Conservation (phyloP, 2,797 vertebrate genomes). For the Cygnus olor region DNA sequence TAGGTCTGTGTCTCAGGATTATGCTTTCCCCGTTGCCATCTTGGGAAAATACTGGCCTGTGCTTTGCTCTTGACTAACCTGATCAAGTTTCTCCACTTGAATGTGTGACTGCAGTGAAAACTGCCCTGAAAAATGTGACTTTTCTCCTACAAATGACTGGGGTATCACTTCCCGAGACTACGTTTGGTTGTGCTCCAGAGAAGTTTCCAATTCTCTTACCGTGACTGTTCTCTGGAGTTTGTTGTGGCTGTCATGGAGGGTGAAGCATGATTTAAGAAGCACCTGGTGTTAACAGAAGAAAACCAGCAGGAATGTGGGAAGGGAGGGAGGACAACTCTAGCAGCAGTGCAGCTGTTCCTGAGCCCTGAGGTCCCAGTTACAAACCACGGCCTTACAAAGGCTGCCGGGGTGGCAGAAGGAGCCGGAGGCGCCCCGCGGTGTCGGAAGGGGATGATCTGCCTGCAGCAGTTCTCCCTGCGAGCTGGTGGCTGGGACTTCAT, state of each 20-base stretch:
- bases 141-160: not conserved
- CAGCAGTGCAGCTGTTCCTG: not conserved
- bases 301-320: not conserved
- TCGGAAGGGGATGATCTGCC: not conserved
- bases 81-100: not conserved
- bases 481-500: not conserved
- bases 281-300: not conserved
- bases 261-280: not conserved
- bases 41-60: not conserved
- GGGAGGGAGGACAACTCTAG: not conserved
- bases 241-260: not conserved
- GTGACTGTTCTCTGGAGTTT: accelerated
- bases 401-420: accelerated
- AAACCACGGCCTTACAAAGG: accelerated
- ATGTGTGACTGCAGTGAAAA: not conserved
- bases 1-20: not conserved
- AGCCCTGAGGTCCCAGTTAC: not conserved
- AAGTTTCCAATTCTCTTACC: not conserved
- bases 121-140: not conserved
- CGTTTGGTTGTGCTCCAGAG: not conserved
- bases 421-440: accelerated
- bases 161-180: not conserved
- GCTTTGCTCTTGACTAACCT: not conserved
- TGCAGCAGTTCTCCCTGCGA: accelerated
- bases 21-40: not conserved